Evolutionary conservation across 2,888 invertebrate genomes (phyloP), one percentile per base, ranked within the genome.

Genomic region (Petrolisthes manimaculis): DNA sequence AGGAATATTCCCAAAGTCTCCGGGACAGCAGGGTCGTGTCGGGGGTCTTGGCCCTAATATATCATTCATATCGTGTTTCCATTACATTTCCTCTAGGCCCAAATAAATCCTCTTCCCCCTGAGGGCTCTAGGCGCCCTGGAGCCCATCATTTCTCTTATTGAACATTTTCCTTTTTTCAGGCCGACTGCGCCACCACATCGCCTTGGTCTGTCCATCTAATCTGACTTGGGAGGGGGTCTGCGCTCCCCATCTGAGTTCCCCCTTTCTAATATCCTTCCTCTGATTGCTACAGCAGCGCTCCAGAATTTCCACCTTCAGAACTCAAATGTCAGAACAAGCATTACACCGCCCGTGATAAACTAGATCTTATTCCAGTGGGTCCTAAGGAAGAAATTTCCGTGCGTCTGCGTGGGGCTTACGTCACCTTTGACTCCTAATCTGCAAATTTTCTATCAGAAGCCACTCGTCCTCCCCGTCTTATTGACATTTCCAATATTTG

Each of bases 401-500:
- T 61, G 83, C 87, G 79, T 71, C 71, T 8, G 69, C 56, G 21
- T 24, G 83, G 71, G 84, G 90, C 85, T 85, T 89, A 82, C 85
- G 90, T 86, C 90, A 81, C 85, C 84, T 80, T 83, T 84, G 86
- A 86, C 87, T 89, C 90, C 89, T 90, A 90, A 90, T 90, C 90
- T 90, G 90, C 89, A 90, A 90, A 90, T 89, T 90, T 90, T 90
- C 90, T 90, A 90, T 90, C 90, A 90, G 90, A 90, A 90, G 90
- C 89, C 90, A 90, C 90, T 90, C 90, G 90, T 87, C 89, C 90
- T 90, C 90, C 89, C 89, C 90, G 90, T 90, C 90, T 90, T 90
- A 90, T 90, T 90, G 90, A 90, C 90, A 90, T 90, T 90, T 90
- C 90, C 90, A 90, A 90, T 90, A 90, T 90, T 90, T 90, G 90